phyloP scores from a whole-genome alignment of 2,888 invertebrate species.

The Strigamia maritima region DNA sequence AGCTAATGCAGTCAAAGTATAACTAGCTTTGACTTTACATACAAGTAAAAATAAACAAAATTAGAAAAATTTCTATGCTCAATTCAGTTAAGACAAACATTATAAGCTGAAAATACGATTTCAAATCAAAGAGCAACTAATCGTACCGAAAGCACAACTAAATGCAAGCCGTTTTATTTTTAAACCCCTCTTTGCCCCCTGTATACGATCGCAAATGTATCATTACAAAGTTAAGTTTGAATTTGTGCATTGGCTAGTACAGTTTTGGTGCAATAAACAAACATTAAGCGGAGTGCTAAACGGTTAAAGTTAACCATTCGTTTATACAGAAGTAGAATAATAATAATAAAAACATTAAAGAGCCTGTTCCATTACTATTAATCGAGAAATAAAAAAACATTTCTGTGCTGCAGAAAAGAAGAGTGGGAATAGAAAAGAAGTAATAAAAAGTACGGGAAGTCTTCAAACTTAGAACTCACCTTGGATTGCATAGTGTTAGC shows the following conservation, averaged over 20 bases:
- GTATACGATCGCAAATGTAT: background rate
- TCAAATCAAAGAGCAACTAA: slow-evolving; percentile 1
- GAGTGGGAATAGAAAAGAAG: background rate
- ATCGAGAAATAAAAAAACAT: background rate
- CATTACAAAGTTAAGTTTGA: background rate
- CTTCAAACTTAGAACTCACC: background rate
- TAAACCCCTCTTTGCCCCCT: slow-evolving; percentile 29
- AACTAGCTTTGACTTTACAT: background rate
- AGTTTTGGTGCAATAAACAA: slow-evolving; percentile 20
- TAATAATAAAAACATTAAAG: background rate
- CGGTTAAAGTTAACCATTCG: slow-evolving; percentile 37
- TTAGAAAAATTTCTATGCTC: background rate
- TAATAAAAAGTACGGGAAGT: background rate
- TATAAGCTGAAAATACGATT: background rate
- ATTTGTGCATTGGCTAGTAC: slow-evolving; percentile 17
- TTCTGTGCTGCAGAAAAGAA: background rate
- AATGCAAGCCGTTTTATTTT: slow-evolving; percentile 33
- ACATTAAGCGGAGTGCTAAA: slow-evolving; percentile 33
- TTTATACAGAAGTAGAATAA: background rate
- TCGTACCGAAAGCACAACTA: slow-evolving; percentile 1
- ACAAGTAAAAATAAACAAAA: background rate
- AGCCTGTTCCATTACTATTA: background rate
- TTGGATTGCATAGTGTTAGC: slow-evolving; percentile 20
- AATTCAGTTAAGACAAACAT: background rate
- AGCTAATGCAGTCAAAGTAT: background rate